These are phyloP conservation scores for Linnaemya vulpina DNA, from an alignment of 2,888 invertebrate species.

Conservation along the genomic window DNA sequence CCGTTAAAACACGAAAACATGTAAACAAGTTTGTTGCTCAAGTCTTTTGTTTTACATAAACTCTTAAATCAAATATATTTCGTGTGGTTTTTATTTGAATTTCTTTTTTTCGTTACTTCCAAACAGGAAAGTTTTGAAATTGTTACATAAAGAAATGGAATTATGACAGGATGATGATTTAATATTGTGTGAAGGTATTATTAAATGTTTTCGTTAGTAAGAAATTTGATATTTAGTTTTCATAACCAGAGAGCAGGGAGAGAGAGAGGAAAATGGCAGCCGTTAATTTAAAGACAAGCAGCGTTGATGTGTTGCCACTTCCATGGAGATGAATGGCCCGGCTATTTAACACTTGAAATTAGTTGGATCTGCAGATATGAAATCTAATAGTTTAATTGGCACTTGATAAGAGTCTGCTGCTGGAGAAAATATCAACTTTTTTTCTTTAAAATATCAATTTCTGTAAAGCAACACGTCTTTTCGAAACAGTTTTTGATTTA, in stretches of 20 bases:
- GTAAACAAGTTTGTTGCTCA: slow-evolving; percentile 11
- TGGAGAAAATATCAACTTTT: background rate
- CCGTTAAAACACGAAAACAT: background rate
- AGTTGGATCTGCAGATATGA: slow-evolving; percentile 28
- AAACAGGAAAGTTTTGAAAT: slow-evolving; percentile 20
- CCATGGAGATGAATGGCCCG: background rate
- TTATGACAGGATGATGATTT: slow-evolving; percentile 66
- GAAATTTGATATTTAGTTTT: slow-evolving; percentile 30
- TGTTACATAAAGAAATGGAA: slow-evolving; percentile 44
- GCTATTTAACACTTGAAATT: background rate
- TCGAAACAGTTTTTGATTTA: background rate
- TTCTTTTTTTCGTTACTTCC: background rate
- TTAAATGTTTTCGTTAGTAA: slow-evolving; percentile 18
- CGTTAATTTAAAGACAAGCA: background rate
- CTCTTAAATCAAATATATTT: background rate
- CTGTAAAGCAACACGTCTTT: background rate
- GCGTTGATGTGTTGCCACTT: slow-evolving; percentile 25
- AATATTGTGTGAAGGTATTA: slow-evolving; percentile 53
- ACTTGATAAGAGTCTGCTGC: slow-evolving; percentile 47
- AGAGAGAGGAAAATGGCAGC: background rate
- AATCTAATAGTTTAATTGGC: slow-evolving; percentile 67
- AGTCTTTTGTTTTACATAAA: slow-evolving; percentile 23
- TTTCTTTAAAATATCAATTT: background rate
- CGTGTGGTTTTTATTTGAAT: background rate
- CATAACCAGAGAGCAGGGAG: background rate